A percentile compares a stretch with the other conserved stretches of the same genome.
phyloP scores from a whole-genome alignment of 2,888 invertebrate species.

The Sphecodes monilicornis region DNA sequence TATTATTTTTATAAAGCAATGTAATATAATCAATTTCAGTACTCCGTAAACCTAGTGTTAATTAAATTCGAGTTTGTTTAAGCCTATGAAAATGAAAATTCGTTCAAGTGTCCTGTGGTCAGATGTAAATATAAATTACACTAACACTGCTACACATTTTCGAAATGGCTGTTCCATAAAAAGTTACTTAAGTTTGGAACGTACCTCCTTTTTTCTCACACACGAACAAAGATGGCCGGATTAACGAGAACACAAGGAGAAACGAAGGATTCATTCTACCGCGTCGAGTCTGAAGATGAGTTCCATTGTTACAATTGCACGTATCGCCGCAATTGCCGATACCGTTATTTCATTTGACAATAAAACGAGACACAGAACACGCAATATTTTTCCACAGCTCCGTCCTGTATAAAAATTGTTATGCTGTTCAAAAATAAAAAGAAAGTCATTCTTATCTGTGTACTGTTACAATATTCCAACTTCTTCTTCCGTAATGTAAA shows the following conservation, averaged over 20 bases:
- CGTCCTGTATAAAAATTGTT: neutral
- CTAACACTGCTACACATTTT: neutral
- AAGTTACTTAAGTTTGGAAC: neutral
- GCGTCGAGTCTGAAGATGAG: neutral
- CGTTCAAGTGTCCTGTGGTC: no score
- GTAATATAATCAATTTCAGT: no score
- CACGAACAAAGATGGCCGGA: neutral
- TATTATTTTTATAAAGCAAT: no score
- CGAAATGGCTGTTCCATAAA: neutral
- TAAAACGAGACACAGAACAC: conserved; percentile 13
- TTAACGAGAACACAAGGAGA: neutral
- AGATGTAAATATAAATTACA: neutral
- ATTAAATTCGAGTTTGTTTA: neutral
- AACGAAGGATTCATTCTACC: neutral
- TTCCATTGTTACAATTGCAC: neutral
- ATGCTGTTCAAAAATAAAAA: neutral
- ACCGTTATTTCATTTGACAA: conserved; percentile 11
- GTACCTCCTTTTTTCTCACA: neutral
- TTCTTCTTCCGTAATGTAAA: neutral
- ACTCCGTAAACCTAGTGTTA: no score
- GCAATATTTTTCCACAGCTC: neutral
- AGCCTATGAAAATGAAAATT: no score
- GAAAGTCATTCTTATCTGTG: neutral
- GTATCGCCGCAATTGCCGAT: neutral
- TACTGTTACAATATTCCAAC: neutral